Conservation (phyloP, 2,888 invertebrate genomes). For the Euspilapteryx auroguttella region DNA sequence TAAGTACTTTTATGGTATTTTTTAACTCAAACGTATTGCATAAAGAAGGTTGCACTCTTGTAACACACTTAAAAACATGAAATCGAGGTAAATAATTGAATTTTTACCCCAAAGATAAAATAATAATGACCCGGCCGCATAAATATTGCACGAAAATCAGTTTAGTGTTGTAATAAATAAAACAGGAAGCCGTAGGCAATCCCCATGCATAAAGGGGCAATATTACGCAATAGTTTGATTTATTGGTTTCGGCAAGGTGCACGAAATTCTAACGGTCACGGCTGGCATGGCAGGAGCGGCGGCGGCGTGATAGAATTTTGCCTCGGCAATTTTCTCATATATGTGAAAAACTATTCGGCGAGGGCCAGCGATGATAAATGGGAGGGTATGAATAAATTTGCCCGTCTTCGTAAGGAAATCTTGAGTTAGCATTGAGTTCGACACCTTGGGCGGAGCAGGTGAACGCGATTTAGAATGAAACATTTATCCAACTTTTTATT, state of each 20-base stretch:
- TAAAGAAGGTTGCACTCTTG: too few species aligned
- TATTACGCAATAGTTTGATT: slow-evolving; percentile 57
- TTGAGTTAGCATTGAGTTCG: slow-evolving; percentile 38
- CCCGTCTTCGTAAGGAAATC: slow-evolving; percentile 29
- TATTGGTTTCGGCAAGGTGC: slow-evolving; percentile 55
- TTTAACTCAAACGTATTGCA: too few species aligned
- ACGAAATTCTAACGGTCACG: slow-evolving; percentile 32
- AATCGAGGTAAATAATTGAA: too few species aligned
- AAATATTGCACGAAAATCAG: slow-evolving; percentile 44
- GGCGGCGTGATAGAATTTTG: slow-evolving; percentile 43
- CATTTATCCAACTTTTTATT: too few species aligned
- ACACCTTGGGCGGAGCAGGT: slow-evolving; percentile 33
- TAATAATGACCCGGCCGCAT: too few species aligned
- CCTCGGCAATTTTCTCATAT: slow-evolving; percentile 41
- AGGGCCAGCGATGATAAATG: slow-evolving; percentile 43
- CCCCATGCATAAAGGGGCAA: slow-evolving; percentile 48
- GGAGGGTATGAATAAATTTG: slow-evolving; percentile 54
- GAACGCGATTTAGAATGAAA: too few species aligned
- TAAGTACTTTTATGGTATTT: too few species aligned
- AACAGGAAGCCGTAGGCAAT: slow-evolving; percentile 27
- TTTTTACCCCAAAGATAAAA: too few species aligned
- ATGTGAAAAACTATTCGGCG: slow-evolving; percentile 43
- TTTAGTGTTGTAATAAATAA: slow-evolving; percentile 47
- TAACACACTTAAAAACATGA: too few species aligned
- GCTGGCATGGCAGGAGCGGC: slow-evolving; percentile 20